Percentiles rank a stretch among this genome's conserved stretches.
These are phyloP conservation scores for Mormyrops boulengeri DNA, from an alignment of 2,797 vertebrate species.

Conservation along the genomic window DNA sequence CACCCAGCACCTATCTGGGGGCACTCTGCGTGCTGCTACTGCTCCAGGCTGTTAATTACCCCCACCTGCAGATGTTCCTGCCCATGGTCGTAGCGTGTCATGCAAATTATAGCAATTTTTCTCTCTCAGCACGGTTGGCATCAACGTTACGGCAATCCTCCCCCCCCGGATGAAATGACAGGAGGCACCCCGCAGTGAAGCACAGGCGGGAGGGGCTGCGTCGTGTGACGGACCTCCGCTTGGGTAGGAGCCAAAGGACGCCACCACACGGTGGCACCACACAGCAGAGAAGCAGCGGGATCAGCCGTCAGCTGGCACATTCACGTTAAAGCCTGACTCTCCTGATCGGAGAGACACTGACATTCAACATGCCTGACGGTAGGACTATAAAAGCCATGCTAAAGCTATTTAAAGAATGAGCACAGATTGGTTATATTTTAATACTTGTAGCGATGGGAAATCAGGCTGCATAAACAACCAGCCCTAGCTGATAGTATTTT, in stretches of 20 bases:
- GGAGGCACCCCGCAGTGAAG: background rate
- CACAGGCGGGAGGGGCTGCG: background rate
- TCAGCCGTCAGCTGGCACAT: background rate
- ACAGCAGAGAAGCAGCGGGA: background rate
- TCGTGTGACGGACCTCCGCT: background rate
- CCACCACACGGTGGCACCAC: background rate
- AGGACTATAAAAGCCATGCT: background rate
- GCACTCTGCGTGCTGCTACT: background rate
- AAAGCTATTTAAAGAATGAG: background rate
- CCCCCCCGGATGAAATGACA: slow-evolving; percentile 29
- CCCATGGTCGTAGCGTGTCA: slow-evolving; percentile 19
- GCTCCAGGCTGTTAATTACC: slow-evolving; percentile 17
- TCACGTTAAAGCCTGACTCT: background rate
- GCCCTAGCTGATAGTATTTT: background rate
- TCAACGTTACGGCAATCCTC: background rate
- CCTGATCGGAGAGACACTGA: background rate
- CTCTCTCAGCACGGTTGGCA: background rate
- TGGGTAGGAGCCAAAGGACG: background rate
- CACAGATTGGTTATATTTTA: background rate
- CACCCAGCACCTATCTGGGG: background rate
- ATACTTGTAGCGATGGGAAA: background rate
- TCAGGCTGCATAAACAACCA: background rate
- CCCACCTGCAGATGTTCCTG: background rate
- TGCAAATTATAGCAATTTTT: slow-evolving; percentile 12
- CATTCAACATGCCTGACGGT: background rate